These are phyloP conservation scores for Rhinichthys osculus DNA, from an alignment of 2,797 vertebrate genomes.

Conservation along the genomic window DNA sequence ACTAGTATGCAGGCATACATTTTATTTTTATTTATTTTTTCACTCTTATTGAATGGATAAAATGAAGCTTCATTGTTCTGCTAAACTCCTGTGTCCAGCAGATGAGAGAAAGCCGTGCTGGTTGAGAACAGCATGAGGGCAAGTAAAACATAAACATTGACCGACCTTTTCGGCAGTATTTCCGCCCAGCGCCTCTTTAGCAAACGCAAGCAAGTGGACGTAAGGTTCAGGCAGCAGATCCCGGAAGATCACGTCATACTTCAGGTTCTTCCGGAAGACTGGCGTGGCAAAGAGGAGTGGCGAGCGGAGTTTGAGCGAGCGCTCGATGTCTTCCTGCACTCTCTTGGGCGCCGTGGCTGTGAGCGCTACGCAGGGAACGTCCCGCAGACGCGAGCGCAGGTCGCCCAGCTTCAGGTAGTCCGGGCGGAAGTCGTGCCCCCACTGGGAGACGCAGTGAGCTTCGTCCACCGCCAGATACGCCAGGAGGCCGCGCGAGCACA, in stretches of 20 bases:
- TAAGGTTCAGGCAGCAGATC: constrained; percentile 87
- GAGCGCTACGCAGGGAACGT: constrained; percentile 86
- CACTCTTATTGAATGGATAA: background rate
- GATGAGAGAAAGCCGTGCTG: background rate
- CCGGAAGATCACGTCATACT: constrained; percentile 93
- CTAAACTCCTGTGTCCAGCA: background rate
- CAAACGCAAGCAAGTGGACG: constrained; percentile 85
- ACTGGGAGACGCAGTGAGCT: constrained; percentile 97
- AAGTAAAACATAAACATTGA: background rate
- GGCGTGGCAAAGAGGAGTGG: constrained; percentile 87
- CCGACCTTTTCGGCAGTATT: constrained; percentile 80
- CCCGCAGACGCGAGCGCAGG: constrained; percentile 79
- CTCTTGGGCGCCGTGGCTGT: constrained; percentile 92
- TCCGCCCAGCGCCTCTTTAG: constrained; percentile 80
- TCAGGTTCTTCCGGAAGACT: constrained; percentile 92
- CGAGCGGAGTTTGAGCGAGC: constrained; percentile 77
- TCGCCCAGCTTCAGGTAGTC: constrained; percentile 92
- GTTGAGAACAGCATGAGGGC: background rate
- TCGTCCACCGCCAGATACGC: constrained; percentile 94
- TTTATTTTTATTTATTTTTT: background rate
- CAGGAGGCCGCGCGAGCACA: constrained; percentile 84
- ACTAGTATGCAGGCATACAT: background rate
- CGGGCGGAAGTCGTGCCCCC: constrained; percentile 97
- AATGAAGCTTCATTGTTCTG: background rate
- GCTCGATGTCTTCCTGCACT: constrained; percentile 88